Evolutionary conservation across 2,888 invertebrate species (phyloP).

Genomic region (Lampropteryx suffumata): DNA sequence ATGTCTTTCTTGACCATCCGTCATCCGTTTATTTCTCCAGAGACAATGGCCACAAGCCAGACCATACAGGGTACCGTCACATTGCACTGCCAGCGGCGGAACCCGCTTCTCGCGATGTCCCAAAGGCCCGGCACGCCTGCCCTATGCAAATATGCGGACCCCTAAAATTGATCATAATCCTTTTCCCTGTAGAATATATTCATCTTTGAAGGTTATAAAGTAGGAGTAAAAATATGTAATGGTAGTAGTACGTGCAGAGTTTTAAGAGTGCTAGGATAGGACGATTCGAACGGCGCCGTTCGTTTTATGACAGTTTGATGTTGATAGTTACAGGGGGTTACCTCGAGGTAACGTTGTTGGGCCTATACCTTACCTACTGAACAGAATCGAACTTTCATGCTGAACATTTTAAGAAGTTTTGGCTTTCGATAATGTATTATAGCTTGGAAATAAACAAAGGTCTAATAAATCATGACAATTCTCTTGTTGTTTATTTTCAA

Average conservation of each 20-base stretch:
- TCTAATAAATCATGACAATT: too few relatives aligned
- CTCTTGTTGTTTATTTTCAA: too few relatives aligned
- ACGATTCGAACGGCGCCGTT: conserved; percentile 10
- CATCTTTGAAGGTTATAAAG: conserved; percentile 40
- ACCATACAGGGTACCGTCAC: conserved; percentile 58
- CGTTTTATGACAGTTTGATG: conserved; percentile 14
- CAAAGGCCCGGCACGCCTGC: conserved; percentile 60
- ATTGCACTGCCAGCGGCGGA: conserved; percentile 52
- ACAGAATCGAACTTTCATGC: neutral
- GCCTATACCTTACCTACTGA: too few relatives aligned
- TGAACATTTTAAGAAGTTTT: too few relatives aligned
- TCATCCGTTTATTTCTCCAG: conserved; percentile 33
- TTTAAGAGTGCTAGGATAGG: conserved; percentile 20
- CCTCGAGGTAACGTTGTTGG: neutral
- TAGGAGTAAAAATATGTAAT: conserved; percentile 38
- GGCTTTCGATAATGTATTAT: too few relatives aligned
- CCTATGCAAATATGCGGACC: conserved; percentile 75
- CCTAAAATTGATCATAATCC: conserved; percentile 60
- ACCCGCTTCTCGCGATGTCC: conserved; percentile 45
- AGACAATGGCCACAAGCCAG: conserved; percentile 40
- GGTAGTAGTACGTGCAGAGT: conserved; percentile 30
- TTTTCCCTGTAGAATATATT: conserved; percentile 38
- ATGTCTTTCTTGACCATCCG: conserved; percentile 26
- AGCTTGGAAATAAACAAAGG: too few relatives aligned
- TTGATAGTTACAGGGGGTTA: neutral